Evolutionary conservation across 2,113 vertebrate genomes (phyloP).

Genomic region (Melanotaenia duboulayi): DNA sequence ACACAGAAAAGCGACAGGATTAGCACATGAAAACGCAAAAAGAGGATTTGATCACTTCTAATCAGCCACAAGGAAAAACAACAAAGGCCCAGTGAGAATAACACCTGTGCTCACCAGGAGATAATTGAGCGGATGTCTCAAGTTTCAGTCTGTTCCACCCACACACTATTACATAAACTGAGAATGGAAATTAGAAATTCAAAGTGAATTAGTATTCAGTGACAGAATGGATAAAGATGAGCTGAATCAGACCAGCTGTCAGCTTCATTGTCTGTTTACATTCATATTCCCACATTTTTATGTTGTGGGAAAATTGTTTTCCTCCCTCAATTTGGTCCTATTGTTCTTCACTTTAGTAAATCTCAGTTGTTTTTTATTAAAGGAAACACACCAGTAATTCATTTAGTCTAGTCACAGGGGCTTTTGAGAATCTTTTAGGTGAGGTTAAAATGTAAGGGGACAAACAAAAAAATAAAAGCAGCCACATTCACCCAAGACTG

Average conservation of each 20-base stretch:
- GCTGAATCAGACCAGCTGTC: slow-evolving; percentile 37
- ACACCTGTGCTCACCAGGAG: slow-evolving; percentile 5
- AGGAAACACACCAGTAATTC: neutral
- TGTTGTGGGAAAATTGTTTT: neutral
- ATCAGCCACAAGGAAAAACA: slow-evolving; percentile 1
- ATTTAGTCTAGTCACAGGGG: neutral
- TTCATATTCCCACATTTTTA: slow-evolving; percentile 4
- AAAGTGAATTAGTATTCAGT: slow-evolving; percentile 40
- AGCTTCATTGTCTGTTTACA: slow-evolving; percentile 2
- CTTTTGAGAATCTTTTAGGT: neutral
- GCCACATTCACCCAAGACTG: neutral
- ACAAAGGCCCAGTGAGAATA: too few relatives aligned
- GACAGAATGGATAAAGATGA: slow-evolving; percentile 45
- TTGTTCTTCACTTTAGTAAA: neutral
- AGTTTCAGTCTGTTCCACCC: slow-evolving; percentile 1
- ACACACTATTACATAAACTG: slow-evolving; percentile 16
- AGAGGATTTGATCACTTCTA: slow-evolving; percentile 1
- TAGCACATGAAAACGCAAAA: neutral
- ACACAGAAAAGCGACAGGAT: neutral
- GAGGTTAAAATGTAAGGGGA: slow-evolving; percentile 7
- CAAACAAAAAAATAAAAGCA: neutral
- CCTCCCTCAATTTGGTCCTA: neutral
- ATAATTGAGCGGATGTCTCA: slow-evolving; percentile 31
- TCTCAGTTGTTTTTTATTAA: neutral
- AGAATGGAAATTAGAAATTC: slow-evolving; percentile 24